Conservation (phyloP, 2,113 vertebrate genomes). For the Mastomys natalensis region DNA sequence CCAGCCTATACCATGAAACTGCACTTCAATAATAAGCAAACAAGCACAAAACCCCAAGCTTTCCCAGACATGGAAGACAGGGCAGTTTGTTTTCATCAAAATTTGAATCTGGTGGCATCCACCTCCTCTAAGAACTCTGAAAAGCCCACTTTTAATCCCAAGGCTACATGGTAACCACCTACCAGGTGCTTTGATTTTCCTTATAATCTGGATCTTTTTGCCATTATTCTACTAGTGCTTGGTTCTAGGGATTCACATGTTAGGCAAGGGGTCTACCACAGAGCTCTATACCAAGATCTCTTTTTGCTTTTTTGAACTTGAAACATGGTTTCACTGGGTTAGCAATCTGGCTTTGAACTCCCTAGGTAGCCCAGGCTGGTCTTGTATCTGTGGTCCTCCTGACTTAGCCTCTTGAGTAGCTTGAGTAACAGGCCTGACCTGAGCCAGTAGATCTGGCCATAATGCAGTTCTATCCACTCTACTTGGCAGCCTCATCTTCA, state of each 20-base stretch:
- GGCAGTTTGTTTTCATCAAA: neutral
- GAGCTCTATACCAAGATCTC: neutral
- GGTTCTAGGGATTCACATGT: neutral
- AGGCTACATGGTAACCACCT: neutral
- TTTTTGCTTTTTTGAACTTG: neutral
- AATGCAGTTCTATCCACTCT: neutral
- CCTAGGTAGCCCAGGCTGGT: neutral
- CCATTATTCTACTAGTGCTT: neutral
- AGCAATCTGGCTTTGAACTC: neutral
- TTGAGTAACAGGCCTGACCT: neutral
- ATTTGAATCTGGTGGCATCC: neutral
- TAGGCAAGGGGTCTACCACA: neutral
- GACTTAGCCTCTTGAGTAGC: neutral
- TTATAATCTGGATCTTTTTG: neutral
- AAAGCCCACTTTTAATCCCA: neutral
- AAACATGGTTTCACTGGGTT: neutral
- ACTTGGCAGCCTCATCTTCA: neutral
- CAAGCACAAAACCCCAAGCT: slow-evolving; percentile 1
- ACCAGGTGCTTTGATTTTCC: neutral
- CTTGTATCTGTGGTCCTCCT: neutral
- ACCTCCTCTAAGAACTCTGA: neutral
- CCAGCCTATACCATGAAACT: neutral
- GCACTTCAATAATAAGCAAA: neutral
- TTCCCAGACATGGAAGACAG: neutral
- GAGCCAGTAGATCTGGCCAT: neutral